Base-by-base conservation (phyloP, 2,888 invertebrate species). In the Galeruca laticollis region DNA sequence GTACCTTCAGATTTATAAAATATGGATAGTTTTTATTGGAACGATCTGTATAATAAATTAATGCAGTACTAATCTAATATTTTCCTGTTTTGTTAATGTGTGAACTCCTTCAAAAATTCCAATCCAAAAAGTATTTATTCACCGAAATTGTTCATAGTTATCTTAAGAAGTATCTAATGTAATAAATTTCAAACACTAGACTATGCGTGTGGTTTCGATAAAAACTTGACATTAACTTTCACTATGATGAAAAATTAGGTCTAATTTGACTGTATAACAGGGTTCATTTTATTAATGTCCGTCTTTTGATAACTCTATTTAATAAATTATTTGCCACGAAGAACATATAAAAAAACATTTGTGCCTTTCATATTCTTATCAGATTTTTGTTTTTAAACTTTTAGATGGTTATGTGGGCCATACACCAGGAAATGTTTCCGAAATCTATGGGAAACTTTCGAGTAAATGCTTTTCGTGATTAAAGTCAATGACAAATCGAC, bases 181-280 rank as follows among this genome's bases (percentile, higher is more conserved):
- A 66, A 66, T 66, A 66, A 66, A 66, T 66, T 66, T 66, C 35
- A 66, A 20, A 35, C 35, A 59, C 54, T 51, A 51, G 51, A 51
- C 66, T 66, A 59, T 66, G 66, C 66, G 66, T 66, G 66, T 51
- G 66, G 51, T 66, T 59, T 51, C 51, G 66, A 66, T 66, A 66
- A 66, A 57, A 51, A 60, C 51, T 66, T 26, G 47, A 37, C 65
- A 65, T 65, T 65, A 65, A 66, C 54, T 51, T 66, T 59, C 35
- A 66, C 59, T 51, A 51, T 66, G 59, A 66, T 66, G 66, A 66
- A 66, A 59, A 66, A 66, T 66, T 66, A 66, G 49, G 59, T 60
- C 66, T 37, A 66, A 66, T 66, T 66, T 60, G 37, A 40, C 51
- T 66, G 66, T 66, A 66, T 60, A 66, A 66, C 66, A 59, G 65